Base-by-base conservation (phyloP, 92 coral and sea anemone genomes). In the Micromussa lordhowensis region DNA sequence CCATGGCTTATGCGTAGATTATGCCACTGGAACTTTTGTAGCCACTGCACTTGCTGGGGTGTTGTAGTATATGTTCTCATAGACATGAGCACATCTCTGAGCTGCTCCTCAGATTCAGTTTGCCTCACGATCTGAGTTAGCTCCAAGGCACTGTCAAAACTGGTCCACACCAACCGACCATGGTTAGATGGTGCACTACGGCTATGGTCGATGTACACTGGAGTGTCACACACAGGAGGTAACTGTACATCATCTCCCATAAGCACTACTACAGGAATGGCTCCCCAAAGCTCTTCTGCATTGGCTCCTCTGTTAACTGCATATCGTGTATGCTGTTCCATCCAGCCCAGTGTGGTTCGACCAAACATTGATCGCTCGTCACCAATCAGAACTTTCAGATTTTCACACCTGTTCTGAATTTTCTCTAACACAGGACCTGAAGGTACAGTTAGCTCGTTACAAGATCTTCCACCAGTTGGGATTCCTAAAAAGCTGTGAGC, bases 331-430 rank as follows among this genome's bases (percentile, higher is more conserved):
- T 90, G 92, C 81, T 90, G 92, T 58, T 90, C 86, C 86, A 90
- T 90, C 92, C 89, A 90, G 31, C 88, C 88, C 88, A 89, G 54
- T 66, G 59, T 55, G 40, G 89, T 89, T 30, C 89, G 89, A 24
- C 88, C 86, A 84, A 89, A 83, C 88, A 89, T 89, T 24, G 92
- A 89, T 0, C 89, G 80, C 81, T 84, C 92, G 49, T 89, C 92
- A 14, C 89, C 89, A 78, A 78, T 79, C 1, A 89, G 63, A 35
- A 89, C 89, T 35, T 48, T 84, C 64, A 83, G 80, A 54, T 84
- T 83, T 78, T 89, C 74, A 64, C 88, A 88, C 70, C 32, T 88
- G 7, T 75, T 61, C 84, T 89, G 88, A 49, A 78, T 83, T 58
- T 44, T 89, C 36, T 78, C 80, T 13, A 84, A 71, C 57, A 89